Percentiles rank a stretch among this genome's conserved stretches.
Evolutionary conservation across 2,113 vertebrate genomes (phyloP).

Genomic region (Platanista minor): DNA sequence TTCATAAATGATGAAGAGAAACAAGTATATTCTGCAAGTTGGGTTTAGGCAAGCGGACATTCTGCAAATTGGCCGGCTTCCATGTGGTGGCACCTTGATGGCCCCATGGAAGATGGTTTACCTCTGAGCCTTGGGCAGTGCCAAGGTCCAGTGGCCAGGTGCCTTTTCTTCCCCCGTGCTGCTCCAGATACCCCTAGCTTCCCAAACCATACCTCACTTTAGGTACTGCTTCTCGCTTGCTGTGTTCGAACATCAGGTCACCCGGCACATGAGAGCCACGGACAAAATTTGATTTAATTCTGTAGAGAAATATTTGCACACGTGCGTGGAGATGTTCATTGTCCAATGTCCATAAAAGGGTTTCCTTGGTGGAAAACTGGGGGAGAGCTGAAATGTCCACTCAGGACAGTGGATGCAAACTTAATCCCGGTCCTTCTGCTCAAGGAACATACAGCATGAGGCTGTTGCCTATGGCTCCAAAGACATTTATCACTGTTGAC

Average conservation of each 20-base stretch:
- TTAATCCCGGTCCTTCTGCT: not conserved
- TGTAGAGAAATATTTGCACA: not conserved
- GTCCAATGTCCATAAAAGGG: not conserved
- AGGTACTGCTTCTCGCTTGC: not conserved
- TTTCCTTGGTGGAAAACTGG: not conserved
- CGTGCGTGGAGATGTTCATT: not conserved
- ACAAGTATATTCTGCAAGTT: not conserved
- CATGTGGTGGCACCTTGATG: not conserved
- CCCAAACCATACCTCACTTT: rapidly evolving
- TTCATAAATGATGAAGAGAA: not conserved
- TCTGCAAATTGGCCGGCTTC: not conserved
- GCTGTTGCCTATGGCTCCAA: not conserved
- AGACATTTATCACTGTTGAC: not conserved
- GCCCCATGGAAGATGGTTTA: not conserved
- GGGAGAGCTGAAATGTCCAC: not conserved
- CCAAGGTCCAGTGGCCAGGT: not conserved
- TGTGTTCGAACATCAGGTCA: not conserved
- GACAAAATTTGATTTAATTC: not conserved
- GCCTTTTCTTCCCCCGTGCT: rapidly evolving
- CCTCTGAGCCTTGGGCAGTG: not conserved
- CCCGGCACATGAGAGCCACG: not conserved
- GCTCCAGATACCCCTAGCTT: not conserved
- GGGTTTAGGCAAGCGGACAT: not conserved
- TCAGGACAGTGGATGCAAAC: not conserved
- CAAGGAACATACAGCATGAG: not conserved